A percentile compares a stretch with the other conserved stretches of the same genome.
These are phyloP conservation scores for Sebastes glaucus DNA, from an alignment of 2,797 vertebrate species.

Conservation along the genomic window DNA sequence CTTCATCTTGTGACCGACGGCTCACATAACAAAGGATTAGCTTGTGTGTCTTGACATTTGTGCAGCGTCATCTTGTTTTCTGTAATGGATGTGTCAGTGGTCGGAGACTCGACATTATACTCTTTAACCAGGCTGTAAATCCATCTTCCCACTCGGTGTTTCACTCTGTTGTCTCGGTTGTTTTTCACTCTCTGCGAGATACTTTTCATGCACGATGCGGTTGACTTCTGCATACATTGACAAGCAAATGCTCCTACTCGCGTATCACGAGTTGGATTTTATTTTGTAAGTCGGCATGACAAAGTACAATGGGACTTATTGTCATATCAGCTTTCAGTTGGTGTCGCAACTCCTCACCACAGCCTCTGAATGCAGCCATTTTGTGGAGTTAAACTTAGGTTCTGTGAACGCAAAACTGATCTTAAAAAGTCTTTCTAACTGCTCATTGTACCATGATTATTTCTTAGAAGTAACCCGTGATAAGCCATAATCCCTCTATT, in stretches of 20 bases:
- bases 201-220: conserved; percentile 42
- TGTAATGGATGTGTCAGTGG: conserved; percentile 27
- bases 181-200: neutral
- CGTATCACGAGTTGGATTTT: conserved; percentile 43
- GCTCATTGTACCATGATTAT: conserved; percentile 31
- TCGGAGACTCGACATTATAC: conserved; percentile 26
- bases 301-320: conserved; percentile 56
- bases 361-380: conserved; percentile 17
- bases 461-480: conserved; percentile 5
- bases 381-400: conserved; percentile 2
- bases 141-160: conserved; percentile 13
- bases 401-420: conserved; percentile 14
- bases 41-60: conserved; percentile 52
- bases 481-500: conserved; percentile 41
- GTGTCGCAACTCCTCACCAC: conserved; percentile 20
- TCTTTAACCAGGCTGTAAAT: conserved; percentile 19
- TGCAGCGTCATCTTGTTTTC: conserved; percentile 56
- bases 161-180: conserved; percentile 23
- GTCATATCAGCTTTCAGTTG: conserved; percentile 51
- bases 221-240: conserved; percentile 57
- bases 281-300: conserved; percentile 28
- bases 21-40: conserved; percentile 62
- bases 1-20: conserved; percentile 46
- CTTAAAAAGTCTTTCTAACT: conserved; percentile 24
- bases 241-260: conserved; percentile 42